Evolutionary conservation across 2,888 invertebrate genomes (phyloP).

Genomic region (Ditylenchus weischeri): DNA sequence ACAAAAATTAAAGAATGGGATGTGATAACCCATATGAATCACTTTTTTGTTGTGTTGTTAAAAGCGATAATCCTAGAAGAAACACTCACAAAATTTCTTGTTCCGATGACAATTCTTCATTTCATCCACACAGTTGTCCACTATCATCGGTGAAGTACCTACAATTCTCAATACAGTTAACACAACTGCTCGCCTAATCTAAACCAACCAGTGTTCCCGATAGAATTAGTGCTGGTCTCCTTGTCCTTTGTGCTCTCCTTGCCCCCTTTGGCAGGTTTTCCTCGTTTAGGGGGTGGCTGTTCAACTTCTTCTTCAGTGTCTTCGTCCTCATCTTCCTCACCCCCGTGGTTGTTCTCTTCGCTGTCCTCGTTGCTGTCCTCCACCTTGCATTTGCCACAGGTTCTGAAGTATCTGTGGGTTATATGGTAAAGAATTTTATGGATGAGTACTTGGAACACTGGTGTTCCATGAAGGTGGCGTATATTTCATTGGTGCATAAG

Average conservation of each 20-base stretch:
- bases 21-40: too few relatives aligned
- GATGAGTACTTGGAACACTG: conserved; percentile 20
- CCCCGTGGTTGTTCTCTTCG: conserved; percentile 24
- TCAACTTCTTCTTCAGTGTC: conserved; percentile 9
- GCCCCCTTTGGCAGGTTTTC: conserved; percentile 22
- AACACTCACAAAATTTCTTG: conserved; percentile 35
- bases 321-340: conserved; percentile 20
- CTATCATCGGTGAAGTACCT: conserved; percentile 8
- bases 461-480: conserved; percentile 41
- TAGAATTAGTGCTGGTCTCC: background rate
- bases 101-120: conserved; percentile 39
- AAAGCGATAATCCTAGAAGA: background rate
- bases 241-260: conserved; percentile 1
- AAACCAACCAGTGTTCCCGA: conserved; percentile 7
- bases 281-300: too few relatives aligned
- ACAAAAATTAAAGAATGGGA: too few relatives aligned
- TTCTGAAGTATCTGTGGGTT: conserved; percentile 9
- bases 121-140: conserved; percentile 33
- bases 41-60: too few relatives aligned
- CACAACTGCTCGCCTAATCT: background rate
- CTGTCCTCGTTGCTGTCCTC: conserved; percentile 23
- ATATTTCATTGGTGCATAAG: conserved; percentile 37
- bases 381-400: conserved; percentile 36
- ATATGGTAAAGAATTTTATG: background rate
- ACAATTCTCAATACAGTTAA: conserved; percentile 7